Percentiles rank a stretch among this genome's conserved stretches.
Evolutionary conservation across 2,888 invertebrate species (phyloP).

Genomic region (Chromoteleia sp.): DNA sequence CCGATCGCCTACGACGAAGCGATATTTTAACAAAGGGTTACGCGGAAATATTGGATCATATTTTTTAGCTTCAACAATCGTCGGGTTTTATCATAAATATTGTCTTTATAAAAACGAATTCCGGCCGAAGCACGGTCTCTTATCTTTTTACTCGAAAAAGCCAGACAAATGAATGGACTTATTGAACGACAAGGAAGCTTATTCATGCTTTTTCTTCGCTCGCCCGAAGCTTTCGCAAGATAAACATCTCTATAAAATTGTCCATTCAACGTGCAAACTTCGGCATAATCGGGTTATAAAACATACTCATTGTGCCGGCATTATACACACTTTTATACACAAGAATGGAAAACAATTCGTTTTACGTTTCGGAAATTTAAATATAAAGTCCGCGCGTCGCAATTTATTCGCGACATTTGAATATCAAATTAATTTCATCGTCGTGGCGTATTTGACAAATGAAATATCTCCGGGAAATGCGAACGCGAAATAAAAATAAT

Average conservation of each 20-base stretch:
- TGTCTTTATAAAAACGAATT: conserved; percentile 67
- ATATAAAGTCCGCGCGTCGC: conserved; percentile 2
- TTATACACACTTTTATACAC: conserved; percentile 37
- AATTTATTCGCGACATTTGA: conserved; percentile 38
- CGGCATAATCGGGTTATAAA: conserved; percentile 68
- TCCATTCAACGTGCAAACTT: conserved; percentile 68
- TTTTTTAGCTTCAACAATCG: conserved; percentile 48
- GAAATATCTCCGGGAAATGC: conserved; percentile 13
- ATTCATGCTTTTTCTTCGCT: conserved; percentile 67
- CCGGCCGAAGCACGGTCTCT: conserved; percentile 57
- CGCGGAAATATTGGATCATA: conserved; percentile 46
- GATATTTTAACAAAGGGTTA: conserved; percentile 24
- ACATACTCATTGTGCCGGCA: conserved; percentile 59
- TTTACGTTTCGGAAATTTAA: conserved; percentile 33
- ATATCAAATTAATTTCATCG: conserved; percentile 54
- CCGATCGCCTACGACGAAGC: too few species aligned
- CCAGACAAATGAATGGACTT: conserved; percentile 69
- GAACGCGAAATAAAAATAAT: conserved; percentile 26
- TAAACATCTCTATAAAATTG: conserved; percentile 68
- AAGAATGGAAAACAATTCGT: conserved; percentile 49
- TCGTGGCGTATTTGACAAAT: conserved; percentile 14
- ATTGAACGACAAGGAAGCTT: conserved; percentile 68
- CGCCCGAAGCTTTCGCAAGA: conserved; percentile 51
- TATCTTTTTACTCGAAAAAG: conserved; percentile 68
- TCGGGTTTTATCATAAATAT: conserved; percentile 51